Base-by-base conservation (phyloP, 2,797 vertebrate genomes). In the Podarcis siculus region DNA sequence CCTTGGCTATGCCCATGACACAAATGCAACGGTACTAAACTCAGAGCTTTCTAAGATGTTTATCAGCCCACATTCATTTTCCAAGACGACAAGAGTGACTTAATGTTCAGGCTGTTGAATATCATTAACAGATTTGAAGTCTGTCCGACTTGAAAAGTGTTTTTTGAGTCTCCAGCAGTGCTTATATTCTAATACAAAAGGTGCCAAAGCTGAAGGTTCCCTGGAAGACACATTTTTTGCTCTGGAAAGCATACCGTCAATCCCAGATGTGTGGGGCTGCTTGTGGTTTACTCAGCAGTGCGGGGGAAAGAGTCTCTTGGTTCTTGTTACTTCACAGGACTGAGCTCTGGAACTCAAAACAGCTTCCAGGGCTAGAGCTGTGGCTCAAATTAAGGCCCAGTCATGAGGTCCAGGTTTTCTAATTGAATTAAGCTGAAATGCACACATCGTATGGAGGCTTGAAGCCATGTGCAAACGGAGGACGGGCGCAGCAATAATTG, bases 101-200 rank as follows among this genome's bases (percentile, higher is more conserved):
- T 82, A 82, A 81, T 19, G 39, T 81, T 71, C 69, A 64, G 13
- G 30, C 55, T 75, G 37, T n/a, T 87, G 61, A 82, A 76, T 75
- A 27, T 82, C 30, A 87, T 64, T 82, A 87, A 73, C 69, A 87
- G 37, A 76, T 87, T 49, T 45, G 71, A 87, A 49, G 58, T 64
- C 67, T 66, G 2, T 30, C 42, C 45, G 7, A 79, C 21, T 27
- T 83, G 39, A 3, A 12, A 23, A 13, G 19, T 39, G 13, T 25
- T 42, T 73, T 87, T n/a, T 8, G 7, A 75, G 30, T 45, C 30
- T 45, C 69, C 27, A 82, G 71, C 32, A 32, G 21, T 25, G n/a
- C 71, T 76, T 75, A 23, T 35, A 21, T 75, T 73, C 12, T 82
- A 72, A 64, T 75, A 66, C 25, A 64, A 55, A 27, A 85, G 15